These are phyloP conservation scores for Tribolium madens DNA, from an alignment of 1,140 invertebrate genomes.

Conservation along the genomic window DNA sequence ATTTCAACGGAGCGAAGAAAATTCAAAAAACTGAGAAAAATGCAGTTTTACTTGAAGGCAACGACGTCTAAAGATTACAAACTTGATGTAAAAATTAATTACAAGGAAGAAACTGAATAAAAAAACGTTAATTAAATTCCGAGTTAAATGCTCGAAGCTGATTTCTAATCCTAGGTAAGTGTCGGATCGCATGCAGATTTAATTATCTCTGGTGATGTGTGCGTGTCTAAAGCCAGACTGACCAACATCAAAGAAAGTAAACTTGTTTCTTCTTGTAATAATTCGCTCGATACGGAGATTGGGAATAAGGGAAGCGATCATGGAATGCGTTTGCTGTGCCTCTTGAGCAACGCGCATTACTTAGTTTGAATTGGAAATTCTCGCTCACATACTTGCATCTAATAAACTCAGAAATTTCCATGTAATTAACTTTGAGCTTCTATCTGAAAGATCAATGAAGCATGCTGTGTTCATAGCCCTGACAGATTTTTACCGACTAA, in stretches of 20 bases:
- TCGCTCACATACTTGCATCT: conserved; percentile 65
- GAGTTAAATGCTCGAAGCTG: no score
- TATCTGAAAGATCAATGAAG: conserved; percentile 59
- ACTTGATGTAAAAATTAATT: no score
- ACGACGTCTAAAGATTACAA: no score
- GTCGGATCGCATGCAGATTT: not conserved
- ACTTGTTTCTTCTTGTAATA: conserved; percentile 64
- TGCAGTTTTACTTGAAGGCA: no score
- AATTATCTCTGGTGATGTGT: not conserved
- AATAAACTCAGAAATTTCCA: conserved; percentile 65
- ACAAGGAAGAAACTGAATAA: no score
- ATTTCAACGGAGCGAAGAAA: conserved; percentile 3
- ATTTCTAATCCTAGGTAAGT: not conserved
- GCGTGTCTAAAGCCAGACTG: conserved; percentile 49
- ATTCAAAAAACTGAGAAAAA: no score
- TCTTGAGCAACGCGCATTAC: conserved; percentile 54
- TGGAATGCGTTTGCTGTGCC: conserved; percentile 58
- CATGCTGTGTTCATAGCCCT: conserved; percentile 51
- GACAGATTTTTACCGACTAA: conserved; percentile 46
- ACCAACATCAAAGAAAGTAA: conserved; percentile 60
- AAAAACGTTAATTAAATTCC: no score
- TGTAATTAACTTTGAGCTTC: conserved; percentile 64
- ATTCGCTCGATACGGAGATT: conserved; percentile 59
- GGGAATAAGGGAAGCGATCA: conserved; percentile 51
- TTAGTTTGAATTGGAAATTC: conserved; percentile 65